A percentile compares a stretch with the other conserved stretches of the same genome.
Conservation (phyloP, 2,113 vertebrate species). For the Puma concolor region DNA sequence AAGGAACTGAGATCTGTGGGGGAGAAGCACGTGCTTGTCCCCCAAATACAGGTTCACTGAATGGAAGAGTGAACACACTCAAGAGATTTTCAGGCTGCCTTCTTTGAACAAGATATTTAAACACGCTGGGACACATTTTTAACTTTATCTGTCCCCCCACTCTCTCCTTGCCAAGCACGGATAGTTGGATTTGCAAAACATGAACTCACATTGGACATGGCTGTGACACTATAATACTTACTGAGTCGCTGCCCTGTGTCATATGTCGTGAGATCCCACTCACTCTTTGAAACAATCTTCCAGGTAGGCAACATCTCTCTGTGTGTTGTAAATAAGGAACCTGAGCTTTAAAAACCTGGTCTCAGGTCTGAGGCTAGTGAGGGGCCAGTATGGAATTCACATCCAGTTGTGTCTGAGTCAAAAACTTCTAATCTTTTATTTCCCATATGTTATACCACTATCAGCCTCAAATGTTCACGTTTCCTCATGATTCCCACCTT, state of each 20-base stretch:
- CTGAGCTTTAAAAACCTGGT: background rate
- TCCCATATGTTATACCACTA: background rate
- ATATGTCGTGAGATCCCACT: too few relatives aligned
- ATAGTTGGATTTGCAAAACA: background rate
- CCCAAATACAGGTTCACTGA: background rate
- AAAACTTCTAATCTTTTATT: background rate
- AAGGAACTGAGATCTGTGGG: background rate
- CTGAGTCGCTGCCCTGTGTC: background rate
- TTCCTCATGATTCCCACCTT: background rate
- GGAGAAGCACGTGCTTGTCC: background rate
- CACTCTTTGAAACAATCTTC: background rate
- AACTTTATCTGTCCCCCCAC: background rate
- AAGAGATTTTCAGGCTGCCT: background rate
- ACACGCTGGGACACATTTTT: background rate
- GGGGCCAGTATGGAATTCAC: background rate
- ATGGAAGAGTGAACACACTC: background rate
- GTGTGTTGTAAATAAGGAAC: background rate
- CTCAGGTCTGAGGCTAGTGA: background rate
- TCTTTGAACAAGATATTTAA: background rate
- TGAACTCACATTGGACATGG: background rate
- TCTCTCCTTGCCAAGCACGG: background rate
- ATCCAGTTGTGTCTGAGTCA: background rate
- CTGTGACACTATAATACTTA: background rate
- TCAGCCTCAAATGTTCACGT: background rate
- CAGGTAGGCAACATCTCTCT: background rate